These are phyloP conservation scores for Aphrophora alni DNA, from an alignment of 2,888 invertebrate genomes.

Conservation along the genomic window DNA sequence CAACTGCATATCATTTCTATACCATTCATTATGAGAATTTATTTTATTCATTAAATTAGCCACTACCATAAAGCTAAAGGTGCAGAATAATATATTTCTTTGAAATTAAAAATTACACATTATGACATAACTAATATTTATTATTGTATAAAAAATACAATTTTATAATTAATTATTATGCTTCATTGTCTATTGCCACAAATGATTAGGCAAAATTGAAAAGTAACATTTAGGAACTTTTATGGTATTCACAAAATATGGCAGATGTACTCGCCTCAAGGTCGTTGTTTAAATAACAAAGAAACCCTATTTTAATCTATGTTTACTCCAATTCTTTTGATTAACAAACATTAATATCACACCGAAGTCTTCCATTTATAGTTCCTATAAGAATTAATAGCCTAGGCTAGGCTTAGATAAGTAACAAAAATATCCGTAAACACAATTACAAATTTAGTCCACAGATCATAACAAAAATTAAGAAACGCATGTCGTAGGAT, in stretches of 20 bases:
- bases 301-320: slow-evolving; percentile 29
- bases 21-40: no score
- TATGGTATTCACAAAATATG: neutral
- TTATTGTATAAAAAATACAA: neutral
- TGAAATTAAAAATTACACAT: neutral
- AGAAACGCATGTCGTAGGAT: neutral
- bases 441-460: neutral
- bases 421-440: neutral
- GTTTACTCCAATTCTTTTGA: slow-evolving; percentile 33
- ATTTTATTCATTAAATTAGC: no score
- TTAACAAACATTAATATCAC: neutral
- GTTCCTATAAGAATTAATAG: neutral
- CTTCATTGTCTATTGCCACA: neutral
- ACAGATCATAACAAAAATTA: neutral
- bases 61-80: no score
- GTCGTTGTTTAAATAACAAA: slow-evolving; percentile 10
- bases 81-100: no score
- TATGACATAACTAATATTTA: neutral
- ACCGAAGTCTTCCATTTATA: neutral
- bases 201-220: neutral
- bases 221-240: neutral
- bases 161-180: neutral
- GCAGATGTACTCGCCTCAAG: slow-evolving; percentile 27
- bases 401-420: neutral
- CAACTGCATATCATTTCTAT: no score